Percentiles rank a stretch among this genome's conserved stretches.
These are phyloP conservation scores for Drosophila nebulosa DNA, from an alignment of 1,140 invertebrate species.

Conservation along the genomic window DNA sequence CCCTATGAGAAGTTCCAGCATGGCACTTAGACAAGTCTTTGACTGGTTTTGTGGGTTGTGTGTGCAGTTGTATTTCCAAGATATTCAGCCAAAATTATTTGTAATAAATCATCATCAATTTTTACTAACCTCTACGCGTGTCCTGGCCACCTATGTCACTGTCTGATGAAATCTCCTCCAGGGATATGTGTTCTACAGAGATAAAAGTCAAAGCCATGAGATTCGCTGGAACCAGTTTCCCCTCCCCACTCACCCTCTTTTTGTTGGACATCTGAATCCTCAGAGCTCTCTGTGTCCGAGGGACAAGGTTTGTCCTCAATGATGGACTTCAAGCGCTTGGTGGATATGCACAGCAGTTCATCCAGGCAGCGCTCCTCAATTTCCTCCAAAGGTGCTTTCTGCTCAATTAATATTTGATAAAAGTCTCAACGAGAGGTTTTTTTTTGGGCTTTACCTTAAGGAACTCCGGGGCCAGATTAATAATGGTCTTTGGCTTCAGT, in stretches of 20 bases:
- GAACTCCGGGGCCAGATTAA: constrained; percentile 84
- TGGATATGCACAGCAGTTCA: constrained; percentile 84
- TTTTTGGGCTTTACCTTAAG: constrained; percentile 70
- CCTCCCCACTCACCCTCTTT: constrained; percentile 46
- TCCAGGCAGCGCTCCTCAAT: constrained; percentile 85
- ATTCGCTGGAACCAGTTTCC: background rate
- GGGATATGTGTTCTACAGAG: constrained; percentile 82
- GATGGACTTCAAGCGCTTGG: constrained; percentile 83
- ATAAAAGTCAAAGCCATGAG: background rate
- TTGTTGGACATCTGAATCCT: constrained; percentile 81
- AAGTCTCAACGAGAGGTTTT: no score
- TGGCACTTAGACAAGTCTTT: constrained; percentile 31
- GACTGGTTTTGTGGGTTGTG: no score
- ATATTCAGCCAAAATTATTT: constrained; percentile 50
- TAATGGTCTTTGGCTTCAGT: constrained; percentile 84
- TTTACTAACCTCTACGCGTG: constrained; percentile 42
- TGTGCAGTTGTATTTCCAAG: constrained; percentile 42
- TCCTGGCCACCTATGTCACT: constrained; percentile 71
- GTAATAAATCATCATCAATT: constrained; percentile 12
- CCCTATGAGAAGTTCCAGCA: constrained; percentile 71
- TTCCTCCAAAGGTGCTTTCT: constrained; percentile 83
- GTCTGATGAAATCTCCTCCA: constrained; percentile 84
- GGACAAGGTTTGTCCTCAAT: constrained; percentile 83
- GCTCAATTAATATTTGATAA: no score
- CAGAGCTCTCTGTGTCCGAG: constrained; percentile 82